These are phyloP conservation scores for Eudasyphora cyanicolor DNA, from an alignment of 2,888 invertebrate species.

Conservation along the genomic window DNA sequence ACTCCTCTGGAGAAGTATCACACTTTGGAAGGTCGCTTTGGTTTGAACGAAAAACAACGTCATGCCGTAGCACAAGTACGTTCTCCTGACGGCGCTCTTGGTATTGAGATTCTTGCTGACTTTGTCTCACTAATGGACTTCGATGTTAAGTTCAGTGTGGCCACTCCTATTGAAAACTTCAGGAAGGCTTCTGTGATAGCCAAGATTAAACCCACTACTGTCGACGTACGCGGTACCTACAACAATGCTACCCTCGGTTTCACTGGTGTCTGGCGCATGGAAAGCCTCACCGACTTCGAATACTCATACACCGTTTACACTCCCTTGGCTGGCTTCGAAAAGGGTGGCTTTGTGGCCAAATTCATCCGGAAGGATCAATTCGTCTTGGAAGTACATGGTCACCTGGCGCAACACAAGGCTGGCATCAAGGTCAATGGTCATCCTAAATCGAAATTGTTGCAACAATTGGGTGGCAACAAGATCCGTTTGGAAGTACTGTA, in stretches of 20 bases:
- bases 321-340: constrained; percentile 88
- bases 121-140: constrained; percentile 85
- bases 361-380: constrained; percentile 83
- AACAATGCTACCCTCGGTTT: constrained; percentile 88
- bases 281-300: constrained; percentile 85
- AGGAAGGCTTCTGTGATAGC: constrained; percentile 85
- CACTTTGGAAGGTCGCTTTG: constrained; percentile 85
- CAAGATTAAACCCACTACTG: constrained; percentile 85
- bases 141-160: constrained; percentile 87
- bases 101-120: constrained; percentile 85
- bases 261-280: constrained; percentile 86
- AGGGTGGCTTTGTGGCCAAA: constrained; percentile 88
- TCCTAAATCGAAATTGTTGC: constrained; percentile 76
- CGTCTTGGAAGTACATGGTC: constrained; percentile 86
- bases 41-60: constrained; percentile 85
- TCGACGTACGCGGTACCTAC: constrained; percentile 89
- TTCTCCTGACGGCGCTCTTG: constrained; percentile 86
- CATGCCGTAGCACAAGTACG: constrained; percentile 88
- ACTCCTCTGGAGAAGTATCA: constrained; percentile 86
- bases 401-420: constrained; percentile 86
- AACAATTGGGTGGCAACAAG: constrained; percentile 74
- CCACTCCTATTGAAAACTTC: constrained; percentile 87
- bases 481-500: constrained; percentile 74
- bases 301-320: constrained; percentile 89
- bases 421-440: constrained; percentile 76